Evolutionary conservation across 53 echinoderm and acorn worm genomes (phyloP).

Genomic region (Mesocentrotus franciscanus): DNA sequence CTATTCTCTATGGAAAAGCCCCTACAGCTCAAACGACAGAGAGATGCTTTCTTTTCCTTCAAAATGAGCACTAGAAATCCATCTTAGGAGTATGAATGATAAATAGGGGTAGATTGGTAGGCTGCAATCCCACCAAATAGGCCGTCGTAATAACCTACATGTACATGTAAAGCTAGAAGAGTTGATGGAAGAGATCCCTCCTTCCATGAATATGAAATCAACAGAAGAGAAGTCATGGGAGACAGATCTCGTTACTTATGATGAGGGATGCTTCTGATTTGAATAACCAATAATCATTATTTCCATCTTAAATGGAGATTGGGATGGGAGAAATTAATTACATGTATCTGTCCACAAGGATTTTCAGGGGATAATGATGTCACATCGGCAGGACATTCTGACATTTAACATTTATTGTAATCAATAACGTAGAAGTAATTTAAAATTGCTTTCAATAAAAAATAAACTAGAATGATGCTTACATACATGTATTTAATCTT

Average conservation of each 20-base stretch:
- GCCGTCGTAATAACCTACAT: constrained; percentile 13
- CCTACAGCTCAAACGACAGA: constrained; percentile 27
- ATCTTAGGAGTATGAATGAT: constrained; percentile 42
- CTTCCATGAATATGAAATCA: constrained; percentile 28
- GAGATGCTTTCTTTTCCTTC: neutral
- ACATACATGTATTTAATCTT: neutral
- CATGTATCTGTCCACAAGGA: neutral
- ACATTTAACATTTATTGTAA: too few species aligned
- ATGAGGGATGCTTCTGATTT: constrained; percentile 20
- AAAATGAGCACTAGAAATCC: constrained; percentile 4
- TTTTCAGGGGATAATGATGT: neutral
- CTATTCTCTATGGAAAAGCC: constrained; percentile 47
- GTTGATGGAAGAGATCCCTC: neutral
- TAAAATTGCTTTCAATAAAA: too few species aligned
- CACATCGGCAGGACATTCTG: neutral
- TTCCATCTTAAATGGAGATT: neutral
- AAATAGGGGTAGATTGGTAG: constrained; percentile 16
- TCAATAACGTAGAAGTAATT: too few species aligned
- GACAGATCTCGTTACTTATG: constrained; percentile 42
- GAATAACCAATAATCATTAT: constrained; percentile 11
- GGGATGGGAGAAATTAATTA: neutral
- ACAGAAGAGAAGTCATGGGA: neutral
- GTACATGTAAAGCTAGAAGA: neutral
- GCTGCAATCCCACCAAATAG: constrained; percentile 27
- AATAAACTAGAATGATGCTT: neutral